Base-by-base conservation (phyloP, 1,140 invertebrate species). In the Drosophila arawakana region DNA sequence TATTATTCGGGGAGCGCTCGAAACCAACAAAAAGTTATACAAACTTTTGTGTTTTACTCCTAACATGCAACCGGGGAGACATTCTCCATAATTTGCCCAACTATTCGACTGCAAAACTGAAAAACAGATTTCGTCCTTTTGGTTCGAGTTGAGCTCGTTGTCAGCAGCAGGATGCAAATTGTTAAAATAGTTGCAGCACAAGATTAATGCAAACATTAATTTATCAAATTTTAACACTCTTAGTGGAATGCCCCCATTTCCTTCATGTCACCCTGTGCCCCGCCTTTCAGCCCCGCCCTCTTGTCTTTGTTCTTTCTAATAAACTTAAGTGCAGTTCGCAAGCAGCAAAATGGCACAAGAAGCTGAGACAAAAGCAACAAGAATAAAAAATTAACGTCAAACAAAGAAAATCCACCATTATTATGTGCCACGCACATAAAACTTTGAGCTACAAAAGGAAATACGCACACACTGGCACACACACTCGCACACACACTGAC, bases 361-460 rank as follows among this genome's bases (percentile, higher is more conserved):
- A 71, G 62, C 78, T 66, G 82, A 83, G 84, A 80, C 83, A 86
- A 88, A 78, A 77, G 85, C 77, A 83, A 47, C 70, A 65, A 68
- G 71, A 78, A 89, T 89, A 89, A 89, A 89, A 89, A 89, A 89
- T 89, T 84, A 90, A 90, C 78, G 78, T 91, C 81, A 90, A 90
- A 90, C 86, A 90, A 90, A 88, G 86, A 90, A 83, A 90, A 90
- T 90, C 86, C 86, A 80, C 86, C 86, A 90, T 90, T 91, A 90
- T 90, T 90, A 90, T 90, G 86, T 90, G 86, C 81, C 86, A 90
- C 77, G 75, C 85, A 85, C 81, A 86, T 73, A 78, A 78, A 74
- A 74, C 72, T 70, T 74, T 74, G 2, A 47, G 72, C 58, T 74
- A 57, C 66, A 74, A 61, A 74, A 74, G 50, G 18, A 62, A 70